Evolutionary conservation across 2,888 invertebrate species (phyloP).

Genomic region (Apodemia duryi): DNA sequence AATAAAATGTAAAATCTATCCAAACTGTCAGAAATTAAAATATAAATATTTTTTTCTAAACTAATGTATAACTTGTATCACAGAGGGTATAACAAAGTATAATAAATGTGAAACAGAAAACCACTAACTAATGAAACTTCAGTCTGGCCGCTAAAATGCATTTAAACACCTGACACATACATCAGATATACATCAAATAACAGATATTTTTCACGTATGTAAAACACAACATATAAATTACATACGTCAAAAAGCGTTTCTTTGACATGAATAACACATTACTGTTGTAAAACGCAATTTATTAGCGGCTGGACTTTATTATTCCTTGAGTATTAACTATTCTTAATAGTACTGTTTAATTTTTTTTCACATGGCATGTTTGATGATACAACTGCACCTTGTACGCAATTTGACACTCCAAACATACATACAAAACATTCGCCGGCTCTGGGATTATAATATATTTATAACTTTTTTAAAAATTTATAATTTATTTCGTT

Average conservation of each 20-base stretch:
- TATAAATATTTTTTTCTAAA: constrained; percentile 13
- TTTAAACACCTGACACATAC: background rate
- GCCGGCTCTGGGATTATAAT: constrained; percentile 31
- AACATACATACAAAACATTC: constrained; percentile 16
- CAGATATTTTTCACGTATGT: background rate
- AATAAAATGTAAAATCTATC: constrained; percentile 9
- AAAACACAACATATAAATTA: background rate
- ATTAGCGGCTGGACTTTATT: background rate
- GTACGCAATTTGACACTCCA: constrained; percentile 15
- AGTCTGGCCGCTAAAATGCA: background rate
- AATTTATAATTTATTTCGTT: constrained; percentile 77
- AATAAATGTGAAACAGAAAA: constrained; percentile 6
- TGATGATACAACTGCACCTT: constrained; percentile 7
- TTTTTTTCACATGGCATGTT: constrained; percentile 5
- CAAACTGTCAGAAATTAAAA: constrained; percentile 15
- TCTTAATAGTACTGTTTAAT: background rate
- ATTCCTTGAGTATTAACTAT: background rate
- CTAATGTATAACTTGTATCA: constrained; percentile 15
- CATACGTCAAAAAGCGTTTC: background rate
- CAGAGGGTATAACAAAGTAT: constrained; percentile 11
- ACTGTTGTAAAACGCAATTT: background rate
- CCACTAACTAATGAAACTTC: background rate
- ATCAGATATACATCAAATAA: background rate
- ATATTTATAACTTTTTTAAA: constrained; percentile 65
- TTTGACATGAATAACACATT: background rate